phyloP scores from a whole-genome alignment of 2,797 vertebrate genomes.

The Parotocinclus haroldoi region DNA sequence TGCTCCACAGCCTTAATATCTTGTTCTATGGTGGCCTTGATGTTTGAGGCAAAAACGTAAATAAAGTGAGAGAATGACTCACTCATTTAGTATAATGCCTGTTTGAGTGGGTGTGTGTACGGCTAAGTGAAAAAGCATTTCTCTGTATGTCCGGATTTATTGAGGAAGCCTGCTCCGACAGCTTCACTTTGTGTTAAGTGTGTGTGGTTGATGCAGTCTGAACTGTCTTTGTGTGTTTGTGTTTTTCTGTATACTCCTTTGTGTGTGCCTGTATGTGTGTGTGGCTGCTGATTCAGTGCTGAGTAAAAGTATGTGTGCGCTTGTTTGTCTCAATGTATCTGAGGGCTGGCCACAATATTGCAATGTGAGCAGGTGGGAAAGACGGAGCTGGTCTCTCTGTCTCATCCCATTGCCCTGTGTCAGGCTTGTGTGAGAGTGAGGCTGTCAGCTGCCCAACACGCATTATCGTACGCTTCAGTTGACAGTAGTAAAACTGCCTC shows the following conservation, averaged over 20 bases:
- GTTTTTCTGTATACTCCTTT: constrained; percentile 16
- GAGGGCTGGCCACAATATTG: constrained; percentile 57
- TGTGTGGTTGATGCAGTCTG: constrained; percentile 48
- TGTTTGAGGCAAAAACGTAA: no score
- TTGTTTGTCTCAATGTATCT: constrained; percentile 8
- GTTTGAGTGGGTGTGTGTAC: not conserved
- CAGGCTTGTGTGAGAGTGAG: constrained; percentile 39
- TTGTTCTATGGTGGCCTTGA: no score
- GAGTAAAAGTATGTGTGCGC: constrained; percentile 53
- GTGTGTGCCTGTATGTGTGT: constrained; percentile 32
- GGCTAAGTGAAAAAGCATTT: not conserved
- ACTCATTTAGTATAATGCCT: not conserved
- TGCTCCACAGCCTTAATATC: no score
- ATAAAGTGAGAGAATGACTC: not conserved
- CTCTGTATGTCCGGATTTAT: constrained; percentile 45
- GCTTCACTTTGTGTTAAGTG: constrained; percentile 45
- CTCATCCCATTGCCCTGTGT: constrained; percentile 61
- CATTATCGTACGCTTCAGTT: constrained; percentile 59
- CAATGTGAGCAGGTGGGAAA: constrained; percentile 63
- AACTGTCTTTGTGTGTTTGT: constrained; percentile 26
- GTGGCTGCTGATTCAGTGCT: constrained; percentile 66
- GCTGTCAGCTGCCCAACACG: constrained; percentile 61
- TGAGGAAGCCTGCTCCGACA: constrained; percentile 55
- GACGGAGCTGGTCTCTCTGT: constrained; percentile 72
- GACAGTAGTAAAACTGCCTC: constrained; percentile 53